Base-by-base conservation (phyloP, 2,888 invertebrate genomes). In the Pollenia labialis region DNA sequence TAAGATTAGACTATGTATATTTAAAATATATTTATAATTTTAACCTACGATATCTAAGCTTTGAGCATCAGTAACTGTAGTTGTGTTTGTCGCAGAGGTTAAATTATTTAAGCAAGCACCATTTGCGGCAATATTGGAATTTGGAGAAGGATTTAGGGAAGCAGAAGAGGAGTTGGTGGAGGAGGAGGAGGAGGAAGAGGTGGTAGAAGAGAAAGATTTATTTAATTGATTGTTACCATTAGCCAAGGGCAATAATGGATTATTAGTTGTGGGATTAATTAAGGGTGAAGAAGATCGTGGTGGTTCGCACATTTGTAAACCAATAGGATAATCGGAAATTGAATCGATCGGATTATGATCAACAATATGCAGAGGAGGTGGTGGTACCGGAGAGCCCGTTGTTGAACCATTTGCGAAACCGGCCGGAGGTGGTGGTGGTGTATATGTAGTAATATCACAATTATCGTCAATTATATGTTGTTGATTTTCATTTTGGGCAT, bases 41-140 rank as follows among this genome's bases (percentile, higher is more conserved):
- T 93, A 93, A 89, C 92, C 93, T 92, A 93, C 92, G 90, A 93
- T 93, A 92, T 93, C 93, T 91, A 93, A 90, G 90, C 93, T 93
- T 92, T 93, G 93, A 92, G 93, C 93, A 92, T 93, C 93, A 90
- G 93, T 93, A 90, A 93, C 92, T 88, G 86, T 80, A 60, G 80
- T 82, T 82, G 76, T 88, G 77, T 83, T 68, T 46, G 85, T 68
- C 77, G 81, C 56, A 83, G 85, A 54, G 68, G 64, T 87, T 76
- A 75, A 42, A 56, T 84, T 87, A 62, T 88, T 88, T 85, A 77
- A 72, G 79, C 77, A 88, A 86, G 88, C 88, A 81, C 76, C 87
- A 77, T 87, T 87, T 68, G 50, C 62, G 72, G 56, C 40, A 52
- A 56, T 81, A 23, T 58, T 23, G 52, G 72, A 66, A 81, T 52